These are phyloP conservation scores for Perca schrenkii DNA, from an alignment of 2,113 vertebrate species.

Conservation along the genomic window DNA sequence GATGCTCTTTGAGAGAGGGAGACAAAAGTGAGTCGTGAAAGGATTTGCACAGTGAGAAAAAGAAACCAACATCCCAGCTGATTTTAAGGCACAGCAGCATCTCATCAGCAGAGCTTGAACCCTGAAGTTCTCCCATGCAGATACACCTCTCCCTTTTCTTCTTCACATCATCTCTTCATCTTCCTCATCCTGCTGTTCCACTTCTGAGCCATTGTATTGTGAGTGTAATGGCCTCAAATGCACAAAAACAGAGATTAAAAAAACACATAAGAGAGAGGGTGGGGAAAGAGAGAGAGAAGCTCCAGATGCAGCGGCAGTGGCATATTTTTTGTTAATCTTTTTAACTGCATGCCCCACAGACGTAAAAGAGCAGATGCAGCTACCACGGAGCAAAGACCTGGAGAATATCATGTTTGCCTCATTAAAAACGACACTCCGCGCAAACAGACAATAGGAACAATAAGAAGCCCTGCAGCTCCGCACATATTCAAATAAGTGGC, in stretches of 20 bases:
- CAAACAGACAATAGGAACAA: constrained; percentile 63
- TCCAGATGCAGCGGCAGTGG: constrained; percentile 25
- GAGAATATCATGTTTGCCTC: constrained; percentile 62
- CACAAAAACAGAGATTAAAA: constrained; percentile 51
- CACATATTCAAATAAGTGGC: constrained; percentile 60
- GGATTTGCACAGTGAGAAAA: constrained; percentile 12
- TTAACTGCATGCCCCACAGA: constrained; percentile 52
- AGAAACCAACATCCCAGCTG: background rate
- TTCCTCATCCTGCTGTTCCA: constrained; percentile 10
- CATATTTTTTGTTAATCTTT: constrained; percentile 56
- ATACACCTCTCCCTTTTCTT: background rate
- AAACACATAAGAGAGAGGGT: constrained; percentile 41
- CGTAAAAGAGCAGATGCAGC: constrained; percentile 39
- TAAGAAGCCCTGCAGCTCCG: constrained; percentile 53
- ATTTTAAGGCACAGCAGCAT: constrained; percentile 48
- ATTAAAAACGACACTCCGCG: constrained; percentile 59
- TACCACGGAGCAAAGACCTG: constrained; percentile 41
- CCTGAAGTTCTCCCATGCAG: constrained; percentile 15
- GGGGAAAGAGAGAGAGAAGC: background rate
- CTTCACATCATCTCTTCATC: constrained; percentile 25
- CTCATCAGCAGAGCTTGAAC: constrained; percentile 20
- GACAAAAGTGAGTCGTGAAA: background rate
- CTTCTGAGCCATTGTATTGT: constrained; percentile 33
- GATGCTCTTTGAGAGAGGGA: constrained; percentile 10
- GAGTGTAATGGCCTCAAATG: constrained; percentile 52